A percentile compares a stretch with the other conserved stretches of the same genome.
phyloP scores from a whole-genome alignment of 2,113 vertebrate species.

The Seriola rivoliana region DNA sequence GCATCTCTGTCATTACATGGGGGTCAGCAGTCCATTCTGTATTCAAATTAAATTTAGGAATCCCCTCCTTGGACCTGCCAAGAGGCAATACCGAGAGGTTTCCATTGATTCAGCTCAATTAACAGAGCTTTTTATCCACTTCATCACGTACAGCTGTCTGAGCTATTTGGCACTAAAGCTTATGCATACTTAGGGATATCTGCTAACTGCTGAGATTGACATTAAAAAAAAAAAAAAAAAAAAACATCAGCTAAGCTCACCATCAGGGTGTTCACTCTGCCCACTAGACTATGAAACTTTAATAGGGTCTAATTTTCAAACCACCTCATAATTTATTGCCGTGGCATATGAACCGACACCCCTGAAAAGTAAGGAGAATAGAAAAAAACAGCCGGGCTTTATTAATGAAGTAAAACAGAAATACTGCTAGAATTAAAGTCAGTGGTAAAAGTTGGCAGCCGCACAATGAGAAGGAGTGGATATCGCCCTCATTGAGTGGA shows the following conservation, averaged over 20 bases:
- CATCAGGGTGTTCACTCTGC: slow-evolving; percentile 53
- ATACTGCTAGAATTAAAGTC: slow-evolving; percentile 4
- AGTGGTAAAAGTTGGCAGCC: slow-evolving; percentile 23
- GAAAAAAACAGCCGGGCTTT: background rate
- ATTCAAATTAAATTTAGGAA: slow-evolving; percentile 47
- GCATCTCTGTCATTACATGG: background rate
- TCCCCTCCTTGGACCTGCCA: slow-evolving; percentile 39
- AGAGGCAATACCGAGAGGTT: slow-evolving; percentile 40
- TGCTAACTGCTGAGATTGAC: slow-evolving; percentile 60
- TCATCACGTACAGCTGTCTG: slow-evolving; percentile 49
- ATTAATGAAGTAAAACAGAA: slow-evolving; percentile 24
- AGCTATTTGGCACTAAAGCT: slow-evolving; percentile 50
- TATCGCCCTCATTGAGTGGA: slow-evolving; percentile 19
- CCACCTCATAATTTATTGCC: slow-evolving; percentile 58
- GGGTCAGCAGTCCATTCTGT: slow-evolving; percentile 18
- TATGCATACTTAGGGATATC: slow-evolving; percentile 15
- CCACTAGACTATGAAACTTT: slow-evolving; percentile 64
- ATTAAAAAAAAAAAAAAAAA: slow-evolving; percentile 4
- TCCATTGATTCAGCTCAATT: slow-evolving; percentile 68
- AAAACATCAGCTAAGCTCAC: slow-evolving; percentile 12
- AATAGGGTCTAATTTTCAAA: slow-evolving; percentile 69
- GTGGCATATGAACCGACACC: slow-evolving; percentile 29
- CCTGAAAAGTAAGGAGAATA: background rate
- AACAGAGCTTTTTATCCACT: slow-evolving; percentile 59
- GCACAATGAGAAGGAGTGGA: slow-evolving; percentile 16